A percentile compares a stretch with the other conserved stretches of the same genome.
Conservation (phyloP, 2,113 vertebrate genomes). For the Thunnus maccoyii region DNA sequence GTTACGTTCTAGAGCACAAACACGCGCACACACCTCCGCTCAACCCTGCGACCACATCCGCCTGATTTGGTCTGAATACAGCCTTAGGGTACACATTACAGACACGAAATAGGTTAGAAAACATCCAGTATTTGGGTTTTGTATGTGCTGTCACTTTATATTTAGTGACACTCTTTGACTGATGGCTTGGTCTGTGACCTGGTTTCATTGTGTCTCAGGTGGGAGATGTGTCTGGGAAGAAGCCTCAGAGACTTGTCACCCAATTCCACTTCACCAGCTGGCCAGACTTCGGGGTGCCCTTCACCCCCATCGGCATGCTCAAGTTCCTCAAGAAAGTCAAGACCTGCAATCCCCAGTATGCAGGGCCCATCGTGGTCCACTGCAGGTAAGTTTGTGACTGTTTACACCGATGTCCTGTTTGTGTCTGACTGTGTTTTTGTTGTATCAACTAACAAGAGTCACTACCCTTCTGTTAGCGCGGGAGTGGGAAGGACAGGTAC, state of each 20-base stretch:
- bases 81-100: not conserved
- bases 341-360: slow-evolving; percentile 93
- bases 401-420: not conserved
- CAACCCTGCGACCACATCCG: too few species aligned
- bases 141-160: not conserved
- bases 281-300: slow-evolving; percentile 98
- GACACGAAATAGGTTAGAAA: not conserved
- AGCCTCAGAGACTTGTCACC: slow-evolving; percentile 96
- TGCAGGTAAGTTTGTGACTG: slow-evolving; percentile 88
- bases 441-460: not conserved
- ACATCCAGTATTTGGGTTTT: too few species aligned
- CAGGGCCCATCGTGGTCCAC: slow-evolving; percentile 96
- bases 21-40: too few species aligned
- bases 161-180: not conserved
- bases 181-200: not conserved
- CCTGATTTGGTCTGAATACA: too few species aligned
- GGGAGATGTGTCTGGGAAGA: slow-evolving; percentile 95
- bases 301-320: slow-evolving; percentile 98
- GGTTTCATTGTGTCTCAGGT: slow-evolving; percentile 84
- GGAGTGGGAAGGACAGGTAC: slow-evolving; percentile 97
- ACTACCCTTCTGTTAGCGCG: slow-evolving; percentile 81
- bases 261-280: slow-evolving; percentile 99
- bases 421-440: not conserved
- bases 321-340: slow-evolving; percentile 99
- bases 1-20: too few species aligned